phyloP scores from a whole-genome alignment of 2,797 vertebrate species.

The Trachurus trachurus region DNA sequence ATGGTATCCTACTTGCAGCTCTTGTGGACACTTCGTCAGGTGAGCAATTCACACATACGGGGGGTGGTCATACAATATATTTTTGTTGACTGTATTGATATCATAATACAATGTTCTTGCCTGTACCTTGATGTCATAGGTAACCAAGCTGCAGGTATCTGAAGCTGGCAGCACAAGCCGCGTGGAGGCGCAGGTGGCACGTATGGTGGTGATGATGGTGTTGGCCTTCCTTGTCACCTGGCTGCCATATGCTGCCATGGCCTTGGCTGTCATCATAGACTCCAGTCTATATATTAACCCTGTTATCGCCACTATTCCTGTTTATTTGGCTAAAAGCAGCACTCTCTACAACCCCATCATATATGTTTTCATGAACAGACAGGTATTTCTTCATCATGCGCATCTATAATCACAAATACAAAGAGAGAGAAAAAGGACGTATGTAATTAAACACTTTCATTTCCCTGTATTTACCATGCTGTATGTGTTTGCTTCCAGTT shows the following conservation, averaged over 20 bases:
- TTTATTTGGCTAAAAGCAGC: constrained; percentile 84
- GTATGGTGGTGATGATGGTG: constrained; percentile 91
- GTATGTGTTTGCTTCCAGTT: constrained; percentile 74
- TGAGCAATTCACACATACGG: constrained; percentile 38
- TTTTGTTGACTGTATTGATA: neutral
- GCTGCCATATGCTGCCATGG: constrained; percentile 89
- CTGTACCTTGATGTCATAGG: constrained; percentile 57
- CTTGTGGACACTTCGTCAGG: constrained; percentile 84
- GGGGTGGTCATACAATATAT: neutral
- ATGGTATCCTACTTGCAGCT: constrained; percentile 80
- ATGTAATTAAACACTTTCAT: neutral
- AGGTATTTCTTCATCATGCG: constrained; percentile 60
- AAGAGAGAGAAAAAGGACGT: neutral
- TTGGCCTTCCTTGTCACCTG: constrained; percentile 90
- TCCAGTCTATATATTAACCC: constrained; percentile 80
- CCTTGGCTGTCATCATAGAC: constrained; percentile 78
- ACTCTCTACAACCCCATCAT: constrained; percentile 86
- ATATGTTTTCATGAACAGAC: constrained; percentile 87
- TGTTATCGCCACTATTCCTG: constrained; percentile 76
- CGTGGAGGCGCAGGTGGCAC: constrained; percentile 87
- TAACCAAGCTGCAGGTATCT: constrained; percentile 77
- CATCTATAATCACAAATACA: neutral
- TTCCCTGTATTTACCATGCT: neutral
- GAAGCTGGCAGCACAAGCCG: constrained; percentile 76
- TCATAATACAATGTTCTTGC: neutral